Percentiles rank a stretch among this genome's conserved stretches.
phyloP scores from a whole-genome alignment of 2,113 vertebrate species.

The Triplophysa dalaica region DNA sequence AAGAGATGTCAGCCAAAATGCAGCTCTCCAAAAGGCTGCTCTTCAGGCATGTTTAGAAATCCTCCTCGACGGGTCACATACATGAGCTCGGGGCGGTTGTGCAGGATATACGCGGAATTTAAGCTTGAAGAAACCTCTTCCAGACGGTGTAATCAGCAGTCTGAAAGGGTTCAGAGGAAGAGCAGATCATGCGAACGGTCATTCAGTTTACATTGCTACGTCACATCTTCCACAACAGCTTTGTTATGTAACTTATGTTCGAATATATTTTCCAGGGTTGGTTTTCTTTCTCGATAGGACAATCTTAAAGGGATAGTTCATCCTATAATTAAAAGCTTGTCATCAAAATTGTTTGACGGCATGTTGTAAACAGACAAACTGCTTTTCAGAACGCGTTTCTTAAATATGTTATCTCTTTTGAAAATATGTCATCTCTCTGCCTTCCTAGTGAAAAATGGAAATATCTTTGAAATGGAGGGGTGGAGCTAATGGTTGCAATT shows the following conservation, averaged over 20 bases:
- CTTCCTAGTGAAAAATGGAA: no score
- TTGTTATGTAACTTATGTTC: neutral
- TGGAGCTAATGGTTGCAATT: no score
- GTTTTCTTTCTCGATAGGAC: neutral
- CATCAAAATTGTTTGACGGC: no score
- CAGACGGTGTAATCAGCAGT: slow-evolving; percentile 28
- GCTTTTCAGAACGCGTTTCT: no score
- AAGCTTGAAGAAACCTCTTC: slow-evolving; percentile 22
- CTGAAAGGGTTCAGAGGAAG: neutral
- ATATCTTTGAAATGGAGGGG: no score
- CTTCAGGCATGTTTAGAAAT: slow-evolving; percentile 44
- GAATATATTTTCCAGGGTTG: no score
- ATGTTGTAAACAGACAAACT: no score
- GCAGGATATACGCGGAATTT: slow-evolving; percentile 1
- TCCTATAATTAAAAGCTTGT: no score
- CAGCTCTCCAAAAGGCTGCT: slow-evolving; percentile 32
- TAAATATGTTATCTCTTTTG: no score
- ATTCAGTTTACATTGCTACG: neutral
- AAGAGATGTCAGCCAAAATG: slow-evolving; percentile 54
- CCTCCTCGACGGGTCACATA: slow-evolving; percentile 22
- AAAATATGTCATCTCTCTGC: no score
- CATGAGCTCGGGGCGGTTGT: slow-evolving; percentile 20
- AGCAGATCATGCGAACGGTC: neutral
- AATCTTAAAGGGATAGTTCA: no score
- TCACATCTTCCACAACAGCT: neutral